Evolutionary conservation across 2,113 vertebrate species (phyloP), one percentile per base, ranked within the genome.

Genomic region (Caranx melampygus): DNA sequence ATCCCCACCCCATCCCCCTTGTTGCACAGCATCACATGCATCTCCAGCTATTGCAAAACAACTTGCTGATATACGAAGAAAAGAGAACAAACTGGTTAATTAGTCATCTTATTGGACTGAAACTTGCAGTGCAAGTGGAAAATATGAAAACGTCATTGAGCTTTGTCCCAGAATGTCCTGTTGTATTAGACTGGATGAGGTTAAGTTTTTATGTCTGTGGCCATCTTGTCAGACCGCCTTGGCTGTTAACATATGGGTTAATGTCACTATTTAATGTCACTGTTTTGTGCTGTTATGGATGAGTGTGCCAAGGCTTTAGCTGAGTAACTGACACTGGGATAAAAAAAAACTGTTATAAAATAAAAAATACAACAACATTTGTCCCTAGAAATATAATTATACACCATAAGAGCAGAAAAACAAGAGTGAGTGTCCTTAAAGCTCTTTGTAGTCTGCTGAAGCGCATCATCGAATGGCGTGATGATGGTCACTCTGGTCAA

Each of bases 381-480:
- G 44, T 64, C 47, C 73, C 45, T n/a, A 69, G 34, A 83, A 72
- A 60, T 72, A 31, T 55, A 65, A 37, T 51, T 52, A 4, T 6
- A 65, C 34, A 44, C 33, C 55, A 33, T 70, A 67, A 12, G 75
- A 71, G 72, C 49, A 72, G 8, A 78, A 85, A 88, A 92, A 88
- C 86, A 87, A 74, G 68, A 78, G 72, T 26, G 33, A 75, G 59
- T 62, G 64, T 77, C 73, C 73, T 83, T 55, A 69, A 82, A 82
- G 87, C 72, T 86, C 83, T 89, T 91, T 90, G 88, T 86, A 79
- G 84, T 90, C 89, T 92, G 67, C 78, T 82, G 63, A 76, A 81
- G 84, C 60, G 83, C 88, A 83, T 90, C 86, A 86, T 72, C 20
- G 44, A 78, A 84, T 86, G 65, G 82, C 75, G 68, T 83, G 82